phyloP scores from a whole-genome alignment of 2,113 vertebrate species.

The Melanotaenia duboulayi region DNA sequence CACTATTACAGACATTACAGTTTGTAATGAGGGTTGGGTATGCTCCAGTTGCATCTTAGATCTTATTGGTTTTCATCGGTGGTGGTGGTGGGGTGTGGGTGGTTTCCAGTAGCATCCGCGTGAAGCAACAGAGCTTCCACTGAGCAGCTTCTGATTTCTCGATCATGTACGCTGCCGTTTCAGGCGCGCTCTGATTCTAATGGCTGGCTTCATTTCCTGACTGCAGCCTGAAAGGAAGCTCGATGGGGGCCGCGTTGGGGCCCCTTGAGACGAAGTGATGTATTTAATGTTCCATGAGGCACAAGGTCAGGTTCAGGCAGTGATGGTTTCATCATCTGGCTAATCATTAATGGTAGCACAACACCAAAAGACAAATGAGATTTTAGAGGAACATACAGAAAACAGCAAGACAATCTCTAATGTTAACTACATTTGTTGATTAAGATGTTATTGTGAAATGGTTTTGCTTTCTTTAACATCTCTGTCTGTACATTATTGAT shows the following conservation, averaged over 20 bases:
- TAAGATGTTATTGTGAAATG: not conserved
- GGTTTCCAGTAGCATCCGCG: not conserved
- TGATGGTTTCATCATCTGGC: slow-evolving; percentile 74
- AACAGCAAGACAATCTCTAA: not conserved
- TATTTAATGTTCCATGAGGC: slow-evolving; percentile 78
- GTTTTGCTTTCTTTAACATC: too few species aligned
- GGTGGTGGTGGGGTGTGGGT: not conserved
- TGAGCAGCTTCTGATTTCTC: too few species aligned
- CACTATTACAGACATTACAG: not conserved
- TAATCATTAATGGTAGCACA: slow-evolving; percentile 60
- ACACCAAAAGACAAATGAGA: slow-evolving; percentile 22
- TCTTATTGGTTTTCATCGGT: slow-evolving; percentile 19
- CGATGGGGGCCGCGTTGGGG: slow-evolving; percentile 45
- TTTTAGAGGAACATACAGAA: slow-evolving; percentile 29
- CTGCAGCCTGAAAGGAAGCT: slow-evolving; percentile 52
- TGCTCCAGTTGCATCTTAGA: slow-evolving; percentile 22
- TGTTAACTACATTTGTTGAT: not conserved
- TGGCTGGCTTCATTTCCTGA: slow-evolving; percentile 72
- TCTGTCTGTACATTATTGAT: too few species aligned
- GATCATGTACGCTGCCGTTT: not conserved
- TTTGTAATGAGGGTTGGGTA: slow-evolving; percentile 13
- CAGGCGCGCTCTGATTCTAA: slow-evolving; percentile 46
- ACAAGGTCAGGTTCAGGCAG: slow-evolving; percentile 70
- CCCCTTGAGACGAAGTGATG: slow-evolving; percentile 74
- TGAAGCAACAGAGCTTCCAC: not conserved